Percentiles rank a stretch among this genome's conserved stretches.
Conservation (phyloP, 2,888 invertebrate genomes). For the Rhagophthalmus giganteus region DNA sequence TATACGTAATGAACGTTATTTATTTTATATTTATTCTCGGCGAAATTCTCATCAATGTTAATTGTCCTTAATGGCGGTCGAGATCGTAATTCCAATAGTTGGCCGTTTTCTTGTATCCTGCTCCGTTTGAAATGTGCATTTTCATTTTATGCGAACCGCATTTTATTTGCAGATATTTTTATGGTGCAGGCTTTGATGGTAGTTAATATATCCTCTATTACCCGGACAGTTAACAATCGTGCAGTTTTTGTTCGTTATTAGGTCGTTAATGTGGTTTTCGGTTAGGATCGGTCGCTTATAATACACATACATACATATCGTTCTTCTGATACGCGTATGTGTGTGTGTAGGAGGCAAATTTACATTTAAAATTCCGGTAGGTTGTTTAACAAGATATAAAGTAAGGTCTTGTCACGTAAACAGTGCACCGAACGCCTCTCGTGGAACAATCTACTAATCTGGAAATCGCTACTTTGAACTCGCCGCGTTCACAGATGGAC, state of each 20-base stretch:
- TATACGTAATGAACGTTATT: conserved; percentile 47
- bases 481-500: conserved; percentile 22
- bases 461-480: conserved; percentile 25
- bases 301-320: no score
- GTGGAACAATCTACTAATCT: conserved; percentile 29
- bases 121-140: conserved; percentile 35
- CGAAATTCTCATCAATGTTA: conserved; percentile 53
- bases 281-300: no score
- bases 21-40: conserved; percentile 51
- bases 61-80: conserved; percentile 49
- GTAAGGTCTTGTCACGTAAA: conserved; percentile 24
- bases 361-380: conserved; percentile 21
- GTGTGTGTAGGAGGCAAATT: conserved; percentile 8
- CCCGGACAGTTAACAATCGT: conserved; percentile 5
- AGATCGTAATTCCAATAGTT: conserved; percentile 39
- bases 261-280: no score
- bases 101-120: conserved; percentile 32
- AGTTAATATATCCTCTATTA: conserved; percentile 20
- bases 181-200: conserved; percentile 21
- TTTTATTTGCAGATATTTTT: conserved; percentile 30
- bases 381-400: conserved; percentile 17
- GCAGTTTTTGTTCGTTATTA: no score
- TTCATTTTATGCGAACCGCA: conserved; percentile 34
- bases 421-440: conserved; percentile 23
- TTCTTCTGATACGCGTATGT: no score